Evolutionary conservation across 2,797 vertebrate genomes (phyloP), one percentile per base, ranked within the genome.

Genomic region (Pipistrellus pipistrellus): DNA sequence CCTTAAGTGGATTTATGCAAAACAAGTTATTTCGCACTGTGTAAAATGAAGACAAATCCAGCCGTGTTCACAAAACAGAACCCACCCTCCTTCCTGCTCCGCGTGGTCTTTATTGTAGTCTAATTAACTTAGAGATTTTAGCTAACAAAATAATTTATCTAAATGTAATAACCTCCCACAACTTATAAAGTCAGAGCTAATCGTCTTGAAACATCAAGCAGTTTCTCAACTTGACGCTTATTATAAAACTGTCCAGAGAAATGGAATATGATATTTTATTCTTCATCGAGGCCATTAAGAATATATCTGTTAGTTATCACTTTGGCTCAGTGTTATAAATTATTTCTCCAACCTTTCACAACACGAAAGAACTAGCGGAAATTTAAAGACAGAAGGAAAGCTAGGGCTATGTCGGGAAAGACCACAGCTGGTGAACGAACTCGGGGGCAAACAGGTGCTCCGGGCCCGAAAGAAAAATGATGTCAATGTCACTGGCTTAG

Each of bases 241-340:
- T 64, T 93, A 83, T 88, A 92, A 96, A 97, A 90, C 46, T 85
- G 53, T 71, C 59, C 44, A 91, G 88, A 94, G 57, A 95, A 95
- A 75, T 82, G 10, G 32, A 91, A 90, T 57, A 82, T 75, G 62
- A 27, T 62, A 88, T 84, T 92, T 93, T 87, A 84, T 55, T 88
- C 27, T 88, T 90, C 53, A 62, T 46, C 51, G 48, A 92, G 30
- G n/a, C 25, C 92, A 57, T 62, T 78, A 77, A 90, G 57, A 87
- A 68, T 88, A 62, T 68, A n/a, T 59, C 72, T 72, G 94, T 85
- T 76, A 93, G 21, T 83, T 86, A 66, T 27, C 62, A 17, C 21
- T 88, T 85, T 88, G 51, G 71, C 35, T 66, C 51, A 77, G 6
- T 76, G 12, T 88, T 85, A 48, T 30, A 90, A 94, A 91, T 85